phyloP scores from a whole-genome alignment of 2,888 invertebrate species.

The Cryptus armator region DNA sequence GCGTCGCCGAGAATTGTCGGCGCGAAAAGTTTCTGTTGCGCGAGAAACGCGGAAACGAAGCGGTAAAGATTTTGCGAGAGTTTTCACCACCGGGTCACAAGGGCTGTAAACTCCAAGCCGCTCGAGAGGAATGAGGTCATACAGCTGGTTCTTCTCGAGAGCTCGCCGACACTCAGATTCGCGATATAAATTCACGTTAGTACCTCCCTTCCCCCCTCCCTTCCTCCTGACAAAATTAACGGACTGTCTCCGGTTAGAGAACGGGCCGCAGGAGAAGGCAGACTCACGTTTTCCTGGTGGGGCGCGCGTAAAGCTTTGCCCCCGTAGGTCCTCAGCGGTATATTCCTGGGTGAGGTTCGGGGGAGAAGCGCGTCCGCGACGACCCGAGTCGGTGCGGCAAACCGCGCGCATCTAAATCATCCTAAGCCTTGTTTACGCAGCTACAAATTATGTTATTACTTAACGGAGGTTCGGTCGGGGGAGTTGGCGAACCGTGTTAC shows the following conservation, averaged over 20 bases:
- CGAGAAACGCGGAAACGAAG: neutral
- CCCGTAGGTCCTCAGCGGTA: neutral
- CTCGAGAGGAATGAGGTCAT: slow-evolving; percentile 23
- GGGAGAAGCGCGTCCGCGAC: slow-evolving; percentile 19
- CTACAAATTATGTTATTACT: slow-evolving; percentile 81
- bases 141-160: slow-evolving; percentile 8
- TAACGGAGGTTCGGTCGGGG: slow-evolving; percentile 51
- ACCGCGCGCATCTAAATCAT: slow-evolving; percentile 80
- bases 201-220: neutral
- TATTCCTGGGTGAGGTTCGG: slow-evolving; percentile 29
- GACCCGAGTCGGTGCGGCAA: slow-evolving; percentile 69
- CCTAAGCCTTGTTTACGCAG: slow-evolving; percentile 81
- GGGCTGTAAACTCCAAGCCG: neutral
- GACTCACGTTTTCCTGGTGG: slow-evolving; percentile 20
- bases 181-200: slow-evolving; percentile 69
- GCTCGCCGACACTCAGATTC: slow-evolving; percentile 69
- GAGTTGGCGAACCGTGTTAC: slow-evolving; percentile 21
- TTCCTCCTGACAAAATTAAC: slow-evolving; percentile 66
- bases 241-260: slow-evolving; percentile 56
- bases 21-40: neutral
- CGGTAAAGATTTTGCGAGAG: neutral
- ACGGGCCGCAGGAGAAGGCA: slow-evolving; percentile 19
- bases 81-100: slow-evolving; percentile 22
- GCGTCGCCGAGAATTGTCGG: neutral
- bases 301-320: slow-evolving; percentile 26